Base-by-base conservation (phyloP, 2,113 vertebrate species). In the Pachypanchax playfairii region DNA sequence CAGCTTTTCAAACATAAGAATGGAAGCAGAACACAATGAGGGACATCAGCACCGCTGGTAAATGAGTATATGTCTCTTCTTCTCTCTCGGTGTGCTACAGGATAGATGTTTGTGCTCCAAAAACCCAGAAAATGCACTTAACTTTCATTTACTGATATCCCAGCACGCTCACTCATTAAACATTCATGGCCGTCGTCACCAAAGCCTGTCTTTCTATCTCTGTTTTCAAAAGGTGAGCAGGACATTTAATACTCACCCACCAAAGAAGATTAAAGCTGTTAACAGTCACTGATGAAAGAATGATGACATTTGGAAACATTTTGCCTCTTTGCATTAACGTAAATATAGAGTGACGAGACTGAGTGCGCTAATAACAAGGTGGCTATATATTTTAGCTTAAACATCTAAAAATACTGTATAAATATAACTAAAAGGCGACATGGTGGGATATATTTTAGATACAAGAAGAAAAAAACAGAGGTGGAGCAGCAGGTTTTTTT, bases 41-140 rank as follows among this genome's bases (percentile, higher is more conserved):
- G 49, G 68, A 71, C 84, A 84, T 83, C 75, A 81, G 79, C 59
- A 35, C 66, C 18, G 68, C 48, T 65, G 75, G 49, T 75, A 77
- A 83, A 83, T 49, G 61, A 77, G 76, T 73, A 69, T 70, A 69
- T 55, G 24, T 72, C 59, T 58, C 61, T 54, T 58, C 57, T 43
- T 29, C 60, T 53, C 58, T 59, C 7, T 8, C 11, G 31, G 3
- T 33, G 31, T 10, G 11, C 9, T 33, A 2, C 7, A n/a, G n/a
- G n/a, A 33, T 8, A 33, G 31, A 6, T 6, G 31, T 10, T 33
- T 33, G 70, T 80, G 81, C 82, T 85, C 84, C 77, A 83, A 85
- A 89, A 90, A 89, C 73, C 76, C 64, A 85, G 76, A 91, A 88
- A 90, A 84, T 77, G 53, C 78, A 85, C 80, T 83, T 82, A 61